Percentiles rank a stretch among this genome's conserved stretches.
Conservation (phyloP, 2,797 vertebrate genomes). For the Zalophus californianus region DNA sequence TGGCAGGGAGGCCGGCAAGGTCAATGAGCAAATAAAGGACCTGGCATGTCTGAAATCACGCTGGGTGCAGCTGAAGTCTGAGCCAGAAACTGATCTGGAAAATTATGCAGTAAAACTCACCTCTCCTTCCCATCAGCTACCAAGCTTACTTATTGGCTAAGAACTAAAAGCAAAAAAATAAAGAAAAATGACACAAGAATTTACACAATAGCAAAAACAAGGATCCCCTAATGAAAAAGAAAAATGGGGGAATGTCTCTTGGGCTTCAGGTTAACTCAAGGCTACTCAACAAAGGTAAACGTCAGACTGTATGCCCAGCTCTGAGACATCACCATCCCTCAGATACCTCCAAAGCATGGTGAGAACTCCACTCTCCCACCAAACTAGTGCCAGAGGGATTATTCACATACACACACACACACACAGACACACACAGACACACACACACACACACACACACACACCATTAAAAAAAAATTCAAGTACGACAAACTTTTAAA, state of each 20-base stretch:
- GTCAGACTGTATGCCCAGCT: neutral
- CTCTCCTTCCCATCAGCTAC: neutral
- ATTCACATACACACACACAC: neutral
- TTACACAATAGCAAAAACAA: neutral
- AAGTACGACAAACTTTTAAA: neutral
- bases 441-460: neutral
- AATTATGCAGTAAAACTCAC: conserved; percentile 36
- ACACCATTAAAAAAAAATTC: neutral
- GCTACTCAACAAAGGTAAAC: conserved; percentile 7
- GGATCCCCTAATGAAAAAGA: neutral
- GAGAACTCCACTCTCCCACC: neutral
- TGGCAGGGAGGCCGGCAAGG: conserved; percentile 29
- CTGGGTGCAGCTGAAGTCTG: neutral
- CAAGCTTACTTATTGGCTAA: neutral
- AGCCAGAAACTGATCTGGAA: conserved; percentile 30
- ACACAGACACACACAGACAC: neutral
- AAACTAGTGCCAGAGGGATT: neutral
- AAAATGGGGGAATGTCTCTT: neutral
- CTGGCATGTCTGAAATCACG: neutral
- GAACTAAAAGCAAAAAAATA: conserved; percentile 14
- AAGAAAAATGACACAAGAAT: neutral
- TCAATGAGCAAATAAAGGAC: conserved; percentile 43
- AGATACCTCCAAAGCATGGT: neutral
- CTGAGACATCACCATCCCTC: neutral
- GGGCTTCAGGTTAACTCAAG: neutral